A percentile compares a stretch with the other conserved stretches of the same genome.
Evolutionary conservation across 2,113 vertebrate species (phyloP).

Genomic region (Condylura cristata): DNA sequence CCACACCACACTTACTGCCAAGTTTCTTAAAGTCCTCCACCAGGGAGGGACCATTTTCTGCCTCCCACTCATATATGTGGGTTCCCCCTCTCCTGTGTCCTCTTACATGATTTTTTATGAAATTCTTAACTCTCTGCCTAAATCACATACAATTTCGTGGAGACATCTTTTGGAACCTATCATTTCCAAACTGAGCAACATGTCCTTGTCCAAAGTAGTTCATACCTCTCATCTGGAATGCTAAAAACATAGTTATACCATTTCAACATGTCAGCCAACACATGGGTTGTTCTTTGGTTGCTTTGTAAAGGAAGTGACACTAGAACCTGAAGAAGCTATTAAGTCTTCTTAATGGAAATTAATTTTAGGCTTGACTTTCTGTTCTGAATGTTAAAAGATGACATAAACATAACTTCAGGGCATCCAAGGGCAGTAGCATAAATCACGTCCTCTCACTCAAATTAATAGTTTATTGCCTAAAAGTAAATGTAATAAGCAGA

Average conservation of each 20-base stretch:
- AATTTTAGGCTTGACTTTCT: conserved; percentile 63
- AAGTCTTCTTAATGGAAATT: conserved; percentile 64
- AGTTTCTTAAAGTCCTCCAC: no score
- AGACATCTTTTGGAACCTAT: not conserved
- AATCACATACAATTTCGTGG: not conserved
- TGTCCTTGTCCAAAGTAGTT: conserved; percentile 28
- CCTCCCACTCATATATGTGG: not conserved
- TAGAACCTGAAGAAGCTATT: conserved; percentile 72
- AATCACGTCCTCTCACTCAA: conserved; percentile 32
- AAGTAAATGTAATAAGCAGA: conserved; percentile 34
- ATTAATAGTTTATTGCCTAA: conserved; percentile 1
- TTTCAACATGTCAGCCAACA: not conserved
- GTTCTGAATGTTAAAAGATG: conserved; percentile 68
- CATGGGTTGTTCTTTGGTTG: conserved; percentile 61
- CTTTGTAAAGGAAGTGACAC: conserved; percentile 65
- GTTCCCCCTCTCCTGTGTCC: not conserved
- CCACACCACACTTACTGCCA: no score
- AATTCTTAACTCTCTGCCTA: not conserved
- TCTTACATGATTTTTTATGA: not conserved
- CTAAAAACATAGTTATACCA: not conserved
- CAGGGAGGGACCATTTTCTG: not conserved
- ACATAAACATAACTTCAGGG: conserved; percentile 45
- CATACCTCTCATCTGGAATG: not conserved
- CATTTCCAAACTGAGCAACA: not conserved
- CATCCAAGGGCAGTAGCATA: conserved; percentile 42